A percentile compares a stretch with the other conserved stretches of the same genome.
phyloP scores from a whole-genome alignment of 2,888 invertebrate genomes.

The Cremastinae sp. region DNA sequence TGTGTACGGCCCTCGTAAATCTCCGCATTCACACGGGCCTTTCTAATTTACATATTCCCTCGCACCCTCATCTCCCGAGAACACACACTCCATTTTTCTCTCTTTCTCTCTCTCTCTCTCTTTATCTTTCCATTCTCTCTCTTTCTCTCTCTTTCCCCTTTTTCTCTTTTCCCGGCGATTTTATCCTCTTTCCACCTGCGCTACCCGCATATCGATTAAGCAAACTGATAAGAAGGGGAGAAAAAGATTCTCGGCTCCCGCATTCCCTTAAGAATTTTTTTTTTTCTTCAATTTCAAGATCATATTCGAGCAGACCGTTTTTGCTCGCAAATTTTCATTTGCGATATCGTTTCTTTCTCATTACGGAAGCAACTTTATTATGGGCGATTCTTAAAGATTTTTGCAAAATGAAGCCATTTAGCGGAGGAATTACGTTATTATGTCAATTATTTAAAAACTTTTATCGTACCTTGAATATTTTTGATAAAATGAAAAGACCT shows the following conservation, averaged over 20 bases:
- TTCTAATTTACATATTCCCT: conserved; percentile 80
- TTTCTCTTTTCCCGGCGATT: neutral
- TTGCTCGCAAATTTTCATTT: too few relatives aligned
- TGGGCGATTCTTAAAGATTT: too few relatives aligned
- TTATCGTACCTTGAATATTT: too few relatives aligned
- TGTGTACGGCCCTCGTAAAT: conserved; percentile 80
- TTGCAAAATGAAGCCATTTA: too few relatives aligned
- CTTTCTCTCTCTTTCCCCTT: conserved; percentile 44
- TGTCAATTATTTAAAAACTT: too few relatives aligned
- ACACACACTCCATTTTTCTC: conserved; percentile 52
- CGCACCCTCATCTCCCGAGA: conserved; percentile 62
- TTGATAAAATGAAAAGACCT: too few relatives aligned
- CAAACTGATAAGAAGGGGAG: conserved; percentile 18
- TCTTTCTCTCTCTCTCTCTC: conserved; percentile 36
- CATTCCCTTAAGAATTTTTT: conserved; percentile 44
- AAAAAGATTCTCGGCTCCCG: conserved; percentile 47
- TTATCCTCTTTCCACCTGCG: conserved; percentile 33
- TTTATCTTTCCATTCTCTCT: conserved; percentile 26
- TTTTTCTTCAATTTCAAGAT: too few relatives aligned
- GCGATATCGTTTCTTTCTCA: too few relatives aligned
- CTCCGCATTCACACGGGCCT: conserved; percentile 80
- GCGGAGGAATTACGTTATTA: too few relatives aligned
- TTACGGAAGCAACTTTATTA: too few relatives aligned
- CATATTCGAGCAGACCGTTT: too few relatives aligned
- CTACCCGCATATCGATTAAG: conserved; percentile 24